phyloP scores from a whole-genome alignment of 2,113 vertebrate genomes.

The Cyanocitta stelleri region DNA sequence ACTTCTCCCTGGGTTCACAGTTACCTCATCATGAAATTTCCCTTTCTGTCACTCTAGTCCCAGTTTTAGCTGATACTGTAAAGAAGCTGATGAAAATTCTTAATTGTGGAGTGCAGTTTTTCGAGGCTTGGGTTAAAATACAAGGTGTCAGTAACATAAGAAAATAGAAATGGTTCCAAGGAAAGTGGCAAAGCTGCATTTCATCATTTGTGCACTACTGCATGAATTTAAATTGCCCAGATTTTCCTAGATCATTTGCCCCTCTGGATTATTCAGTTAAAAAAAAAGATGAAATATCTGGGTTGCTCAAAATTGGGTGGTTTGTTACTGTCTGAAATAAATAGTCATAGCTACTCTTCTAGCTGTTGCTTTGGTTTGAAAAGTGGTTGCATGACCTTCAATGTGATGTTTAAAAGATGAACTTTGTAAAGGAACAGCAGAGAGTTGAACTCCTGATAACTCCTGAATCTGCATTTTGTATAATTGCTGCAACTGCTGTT shows the following conservation, averaged over 20 bases:
- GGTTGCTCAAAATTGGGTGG: background rate
- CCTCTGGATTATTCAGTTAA: background rate
- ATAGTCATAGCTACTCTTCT: background rate
- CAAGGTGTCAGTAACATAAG: background rate
- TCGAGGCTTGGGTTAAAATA: background rate
- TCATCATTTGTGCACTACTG: background rate
- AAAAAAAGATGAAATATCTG: background rate
- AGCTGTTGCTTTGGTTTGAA: background rate
- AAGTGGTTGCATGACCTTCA: background rate
- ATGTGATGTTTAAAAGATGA: background rate
- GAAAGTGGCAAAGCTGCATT: background rate
- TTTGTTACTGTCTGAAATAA: background rate
- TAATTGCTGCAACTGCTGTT: background rate
- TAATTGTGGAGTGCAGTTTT: background rate
- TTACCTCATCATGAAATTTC: background rate
- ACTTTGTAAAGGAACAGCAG: background rate
- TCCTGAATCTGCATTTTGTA: slow-evolving; percentile 41
- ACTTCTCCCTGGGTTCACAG: background rate
- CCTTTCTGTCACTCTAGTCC: background rate
- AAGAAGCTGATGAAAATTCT: background rate
- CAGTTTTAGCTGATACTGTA: background rate
- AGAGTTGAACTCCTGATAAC: background rate
- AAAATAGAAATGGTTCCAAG: background rate
- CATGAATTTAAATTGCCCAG: background rate
- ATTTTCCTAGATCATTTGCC: background rate